Base-by-base conservation (phyloP, 2,888 invertebrate species). In the Plagodis dolabraria region DNA sequence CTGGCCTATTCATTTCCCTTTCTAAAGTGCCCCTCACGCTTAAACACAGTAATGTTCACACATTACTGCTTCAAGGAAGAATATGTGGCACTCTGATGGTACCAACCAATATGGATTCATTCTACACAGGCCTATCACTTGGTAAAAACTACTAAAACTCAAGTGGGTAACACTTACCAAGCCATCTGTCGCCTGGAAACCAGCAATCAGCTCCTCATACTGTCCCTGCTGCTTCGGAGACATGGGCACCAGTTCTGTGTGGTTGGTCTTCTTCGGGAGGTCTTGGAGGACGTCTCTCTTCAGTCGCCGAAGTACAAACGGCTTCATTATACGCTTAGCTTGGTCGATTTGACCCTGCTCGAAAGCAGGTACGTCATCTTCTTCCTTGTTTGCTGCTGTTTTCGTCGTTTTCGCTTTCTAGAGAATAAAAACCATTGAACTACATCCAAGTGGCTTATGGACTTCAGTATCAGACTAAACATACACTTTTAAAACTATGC, bases 271-370 rank as follows among this genome's bases (percentile, higher is more conserved):
- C 72, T 94, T 87, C 0, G 99, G 99, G 72, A 99, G 87, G 85
- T 98, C 97, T 58, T 95, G 94, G 0, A 98, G 92, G 0, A 98
- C 98, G 72, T 98, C 97, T 33, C 94, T 89, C 86, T 99, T 99
- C 48, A 99, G 89, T 58, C 99, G 93, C 12, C 99, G 93, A 47
- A 99, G 92, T 5, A 99, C 95, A 83, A 99, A 99, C 0, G 99
- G 99, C 82, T 97, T 97, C 97, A 99, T 98, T 69, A 99, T 99
- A 51, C 96, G 94, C 82, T 99, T 99, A 0, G 99, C 99, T 76
- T 98, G 97, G 10, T 95, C 95, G 46, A 99, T 97, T 84, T 98
- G 97, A 57, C 97, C 96, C 78, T 95, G 95, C 81, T 98, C 99
- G 86, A 98, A 99, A n/a, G 95, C 89, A 0, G 96, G 96, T 22